Evolutionary conservation across 1,140 invertebrate species (phyloP).

Genomic region (Dufourea novaeangliae): DNA sequence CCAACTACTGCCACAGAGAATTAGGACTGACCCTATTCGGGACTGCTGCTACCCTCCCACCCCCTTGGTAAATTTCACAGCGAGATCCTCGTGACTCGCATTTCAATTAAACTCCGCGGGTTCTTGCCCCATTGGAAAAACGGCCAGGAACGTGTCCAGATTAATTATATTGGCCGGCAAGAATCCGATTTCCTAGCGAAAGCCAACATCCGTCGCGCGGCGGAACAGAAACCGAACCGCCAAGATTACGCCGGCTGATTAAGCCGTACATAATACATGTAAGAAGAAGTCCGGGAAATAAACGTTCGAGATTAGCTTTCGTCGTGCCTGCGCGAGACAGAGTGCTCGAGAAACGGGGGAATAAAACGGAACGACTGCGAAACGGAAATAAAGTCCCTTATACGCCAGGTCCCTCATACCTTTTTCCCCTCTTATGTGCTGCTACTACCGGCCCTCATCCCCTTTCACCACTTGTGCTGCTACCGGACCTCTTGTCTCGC

Average conservation of each 20-base stretch:
- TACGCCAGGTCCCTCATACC: slow-evolving; percentile 35
- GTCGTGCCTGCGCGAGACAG: slow-evolving; percentile 6
- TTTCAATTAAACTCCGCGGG: slow-evolving; percentile 58
- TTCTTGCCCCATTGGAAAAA: slow-evolving; percentile 47
- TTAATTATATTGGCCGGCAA: slow-evolving; percentile 46
- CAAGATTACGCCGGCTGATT: not conserved
- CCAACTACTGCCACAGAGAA: not conserved
- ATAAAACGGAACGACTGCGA: slow-evolving; percentile 59
- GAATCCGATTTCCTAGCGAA: slow-evolving; percentile 41
- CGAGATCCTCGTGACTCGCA: slow-evolving; percentile 12
- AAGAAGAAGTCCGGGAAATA: slow-evolving; percentile 38
- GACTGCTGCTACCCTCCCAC: too few relatives aligned
- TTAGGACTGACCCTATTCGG: slow-evolving; percentile 38
- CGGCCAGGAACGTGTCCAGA: slow-evolving; percentile 27
- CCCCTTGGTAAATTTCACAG: slow-evolving; percentile 43
- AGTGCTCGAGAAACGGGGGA: slow-evolving; percentile 40
- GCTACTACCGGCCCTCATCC: slow-evolving; percentile 27
- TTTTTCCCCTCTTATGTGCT: slow-evolving; percentile 19
- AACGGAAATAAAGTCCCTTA: slow-evolving; percentile 55
- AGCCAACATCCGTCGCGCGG: not conserved
- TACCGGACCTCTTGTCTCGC: not conserved
- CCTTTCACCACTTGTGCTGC: slow-evolving; percentile 19
- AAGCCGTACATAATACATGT: not conserved
- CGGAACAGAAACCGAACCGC: not conserved
- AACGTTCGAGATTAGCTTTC: slow-evolving; percentile 68